Evolutionary conservation across 1,140 invertebrate species (phyloP).

Genomic region (Argopecten irradians): DNA sequence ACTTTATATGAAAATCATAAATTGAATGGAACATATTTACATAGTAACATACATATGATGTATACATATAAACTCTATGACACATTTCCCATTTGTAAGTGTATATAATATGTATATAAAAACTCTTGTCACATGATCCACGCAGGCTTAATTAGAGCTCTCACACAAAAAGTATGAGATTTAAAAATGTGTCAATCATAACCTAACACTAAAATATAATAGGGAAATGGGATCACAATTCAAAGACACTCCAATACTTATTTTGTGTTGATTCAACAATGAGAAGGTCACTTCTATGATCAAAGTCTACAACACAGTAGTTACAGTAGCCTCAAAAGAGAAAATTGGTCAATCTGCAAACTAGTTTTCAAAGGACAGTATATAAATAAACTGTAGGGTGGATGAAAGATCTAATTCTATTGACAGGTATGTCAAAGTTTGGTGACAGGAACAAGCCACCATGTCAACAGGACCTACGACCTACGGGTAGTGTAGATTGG

Average conservation of each 20-base stretch:
- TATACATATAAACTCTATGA: neutral
- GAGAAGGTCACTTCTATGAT: neutral
- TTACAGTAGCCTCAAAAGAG: neutral
- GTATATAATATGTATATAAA: neutral
- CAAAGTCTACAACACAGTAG: neutral
- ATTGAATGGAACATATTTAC: neutral
- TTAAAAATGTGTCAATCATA: conserved; percentile 11
- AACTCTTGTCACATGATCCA: neutral
- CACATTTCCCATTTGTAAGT: neutral
- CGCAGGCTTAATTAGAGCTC: neutral
- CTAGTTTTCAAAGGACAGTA: neutral
- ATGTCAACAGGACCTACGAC: neutral
- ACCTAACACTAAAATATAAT: neutral
- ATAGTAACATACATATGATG: neutral
- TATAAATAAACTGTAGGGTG: neutral
- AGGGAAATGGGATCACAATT: neutral
- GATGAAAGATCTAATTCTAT: neutral
- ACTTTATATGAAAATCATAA: neutral
- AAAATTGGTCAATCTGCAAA: neutral
- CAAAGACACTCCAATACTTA: neutral
- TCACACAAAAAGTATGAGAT: neutral
- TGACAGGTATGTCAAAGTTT: neutral
- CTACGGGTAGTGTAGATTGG: neutral
- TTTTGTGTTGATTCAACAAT: neutral
- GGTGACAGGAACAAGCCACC: neutral